Conservation (phyloP, 2,888 invertebrate species). For the Andrena marginata region DNA sequence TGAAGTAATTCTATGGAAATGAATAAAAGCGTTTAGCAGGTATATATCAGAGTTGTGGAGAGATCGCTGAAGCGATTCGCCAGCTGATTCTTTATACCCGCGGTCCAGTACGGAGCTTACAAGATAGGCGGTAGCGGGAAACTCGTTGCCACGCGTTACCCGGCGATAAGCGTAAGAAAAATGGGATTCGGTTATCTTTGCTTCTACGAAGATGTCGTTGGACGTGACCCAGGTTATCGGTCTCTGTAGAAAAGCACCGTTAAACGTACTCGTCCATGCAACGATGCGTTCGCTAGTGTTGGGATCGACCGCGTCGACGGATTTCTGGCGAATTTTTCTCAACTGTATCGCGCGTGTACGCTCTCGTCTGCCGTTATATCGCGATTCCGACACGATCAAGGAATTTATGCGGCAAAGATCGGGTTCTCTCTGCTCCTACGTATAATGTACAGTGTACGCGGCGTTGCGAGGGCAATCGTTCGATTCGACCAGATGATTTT, state of each 20-base stretch:
- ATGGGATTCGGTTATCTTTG: too few species aligned
- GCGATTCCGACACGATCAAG: not conserved
- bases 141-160: not conserved
- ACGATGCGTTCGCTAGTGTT: not conserved
- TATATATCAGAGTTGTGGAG: not conserved
- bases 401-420: too few species aligned
- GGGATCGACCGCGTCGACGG: not conserved
- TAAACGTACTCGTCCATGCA: not conserved
- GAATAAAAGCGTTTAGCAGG: constrained; percentile 25
- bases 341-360: not conserved
- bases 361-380: not conserved
- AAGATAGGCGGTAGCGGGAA: not conserved
- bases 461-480: not conserved
- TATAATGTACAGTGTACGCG: too few species aligned
- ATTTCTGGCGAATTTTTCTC: not conserved
- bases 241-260: not conserved
- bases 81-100: not conserved
- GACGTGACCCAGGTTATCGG: constrained; percentile 41
- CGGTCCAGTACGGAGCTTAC: too few species aligned
- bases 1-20: constrained; percentile 4
- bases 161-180: too few species aligned
- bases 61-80: not conserved
- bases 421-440: not conserved
- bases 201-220: not conserved
- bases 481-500: not conserved